Conservation (phyloP, 2,113 vertebrate species). For the Formicarius rufipectus region DNA sequence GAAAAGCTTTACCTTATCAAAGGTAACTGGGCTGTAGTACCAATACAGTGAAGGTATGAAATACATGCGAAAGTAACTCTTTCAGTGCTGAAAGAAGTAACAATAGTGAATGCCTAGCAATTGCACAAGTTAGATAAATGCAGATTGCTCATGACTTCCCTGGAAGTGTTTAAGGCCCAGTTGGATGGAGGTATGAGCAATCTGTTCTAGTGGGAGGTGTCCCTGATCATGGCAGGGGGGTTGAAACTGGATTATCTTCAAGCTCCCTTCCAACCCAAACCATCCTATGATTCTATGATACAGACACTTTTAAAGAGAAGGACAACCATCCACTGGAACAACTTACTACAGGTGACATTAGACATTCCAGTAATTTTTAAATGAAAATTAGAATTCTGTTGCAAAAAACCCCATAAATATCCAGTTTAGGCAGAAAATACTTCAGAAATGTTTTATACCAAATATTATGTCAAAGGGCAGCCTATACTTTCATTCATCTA, state of each 20-base stretch:
- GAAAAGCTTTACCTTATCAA: slow-evolving; percentile 7
- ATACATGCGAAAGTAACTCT: not conserved
- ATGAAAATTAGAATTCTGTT: not conserved
- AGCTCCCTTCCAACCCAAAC: not conserved
- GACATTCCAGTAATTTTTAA: not conserved
- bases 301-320: not conserved
- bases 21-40: not conserved
- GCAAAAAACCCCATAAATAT: not conserved
- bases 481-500: not conserved
- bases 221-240: not conserved
- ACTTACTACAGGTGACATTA: not conserved
- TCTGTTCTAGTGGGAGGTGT: not conserved
- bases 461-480: not conserved
- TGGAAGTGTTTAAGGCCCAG: not conserved
- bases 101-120: not conserved
- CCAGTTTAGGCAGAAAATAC: not conserved
- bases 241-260: not conserved
- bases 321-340: not conserved
- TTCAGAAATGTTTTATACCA: not conserved
- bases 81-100: not conserved
- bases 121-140: not conserved
- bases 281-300: not conserved
- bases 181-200: not conserved
- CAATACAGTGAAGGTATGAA: not conserved
- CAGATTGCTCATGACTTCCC: not conserved